phyloP scores from a whole-genome alignment of 2,113 vertebrate species.

The Strigops habroptila region DNA sequence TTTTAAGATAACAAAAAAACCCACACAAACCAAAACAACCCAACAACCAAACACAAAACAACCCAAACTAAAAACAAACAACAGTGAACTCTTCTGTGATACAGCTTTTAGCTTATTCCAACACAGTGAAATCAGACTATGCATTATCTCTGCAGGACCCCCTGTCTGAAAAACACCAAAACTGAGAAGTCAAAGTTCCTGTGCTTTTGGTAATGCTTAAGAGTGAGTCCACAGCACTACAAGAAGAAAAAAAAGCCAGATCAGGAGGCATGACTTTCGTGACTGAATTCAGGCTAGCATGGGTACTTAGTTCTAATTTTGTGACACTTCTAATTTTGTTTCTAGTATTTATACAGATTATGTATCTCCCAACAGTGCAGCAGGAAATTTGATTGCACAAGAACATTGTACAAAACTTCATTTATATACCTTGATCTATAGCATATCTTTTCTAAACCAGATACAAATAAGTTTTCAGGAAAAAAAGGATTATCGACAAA shows the following conservation, averaged over 20 bases:
- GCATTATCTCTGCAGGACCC: neutral
- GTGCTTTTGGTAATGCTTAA: neutral
- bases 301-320: neutral
- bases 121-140: neutral
- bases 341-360: neutral
- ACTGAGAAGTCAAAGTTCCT: neutral
- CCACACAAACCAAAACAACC: too few species aligned
- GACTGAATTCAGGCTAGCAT: neutral
- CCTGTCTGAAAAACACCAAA: neutral
- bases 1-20: neutral
- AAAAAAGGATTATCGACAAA: neutral
- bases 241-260: neutral
- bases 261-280: neutral
- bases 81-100: neutral
- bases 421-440: neutral
- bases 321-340: neutral
- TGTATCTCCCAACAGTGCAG: neutral
- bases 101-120: neutral
- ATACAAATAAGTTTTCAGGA: neutral
- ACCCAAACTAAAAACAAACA: neutral
- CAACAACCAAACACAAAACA: neutral
- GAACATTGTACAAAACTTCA: neutral
- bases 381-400: neutral
- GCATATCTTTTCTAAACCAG: neutral
- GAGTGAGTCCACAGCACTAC: neutral